A percentile compares a stretch with the other conserved stretches of the same genome.
phyloP scores from a whole-genome alignment of 2,888 invertebrate genomes.

The Blastobasis adustella region DNA sequence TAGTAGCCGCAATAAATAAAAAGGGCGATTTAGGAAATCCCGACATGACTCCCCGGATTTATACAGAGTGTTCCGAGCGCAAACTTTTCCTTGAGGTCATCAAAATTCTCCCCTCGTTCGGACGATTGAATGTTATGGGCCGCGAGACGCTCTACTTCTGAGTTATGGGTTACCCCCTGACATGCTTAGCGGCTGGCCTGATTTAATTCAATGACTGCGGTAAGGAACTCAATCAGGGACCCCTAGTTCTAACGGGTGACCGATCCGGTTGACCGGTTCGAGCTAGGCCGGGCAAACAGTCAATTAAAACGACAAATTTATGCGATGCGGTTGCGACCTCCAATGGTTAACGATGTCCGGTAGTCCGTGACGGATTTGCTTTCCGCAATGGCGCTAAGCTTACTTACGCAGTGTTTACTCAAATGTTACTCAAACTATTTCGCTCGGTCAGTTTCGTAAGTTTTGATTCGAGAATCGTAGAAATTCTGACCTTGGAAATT shows the following conservation, averaged over 20 bases:
- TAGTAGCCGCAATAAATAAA: constrained; percentile 66
- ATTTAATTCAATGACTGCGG: constrained; percentile 50
- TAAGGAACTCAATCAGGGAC: constrained; percentile 13
- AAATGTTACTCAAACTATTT: too few relatives aligned
- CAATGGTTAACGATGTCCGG: background rate
- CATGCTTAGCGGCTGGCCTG: constrained; percentile 47
- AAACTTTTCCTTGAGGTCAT: constrained; percentile 68
- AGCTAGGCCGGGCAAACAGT: background rate
- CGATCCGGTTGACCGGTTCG: constrained; percentile 1
- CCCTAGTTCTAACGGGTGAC: constrained; percentile 8
- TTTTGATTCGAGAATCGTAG: too few relatives aligned
- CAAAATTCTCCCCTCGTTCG: constrained; percentile 66
- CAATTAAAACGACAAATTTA: background rate
- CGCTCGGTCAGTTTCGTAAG: too few relatives aligned
- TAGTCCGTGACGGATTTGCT: background rate
- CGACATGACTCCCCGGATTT: constrained; percentile 67
- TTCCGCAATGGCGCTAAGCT: constrained; percentile 6
- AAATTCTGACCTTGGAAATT: constrained; percentile 22
- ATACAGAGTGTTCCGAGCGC: constrained; percentile 61
- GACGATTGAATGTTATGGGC: constrained; percentile 72
- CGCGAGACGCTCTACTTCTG: constrained; percentile 60
- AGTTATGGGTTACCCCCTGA: constrained; percentile 58
- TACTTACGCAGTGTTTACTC: background rate
- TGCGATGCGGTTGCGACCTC: background rate
- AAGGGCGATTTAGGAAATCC: constrained; percentile 69